These are phyloP conservation scores for Atherinosoma microstoma DNA, from an alignment of 2,797 vertebrate genomes.

Conservation along the genomic window DNA sequence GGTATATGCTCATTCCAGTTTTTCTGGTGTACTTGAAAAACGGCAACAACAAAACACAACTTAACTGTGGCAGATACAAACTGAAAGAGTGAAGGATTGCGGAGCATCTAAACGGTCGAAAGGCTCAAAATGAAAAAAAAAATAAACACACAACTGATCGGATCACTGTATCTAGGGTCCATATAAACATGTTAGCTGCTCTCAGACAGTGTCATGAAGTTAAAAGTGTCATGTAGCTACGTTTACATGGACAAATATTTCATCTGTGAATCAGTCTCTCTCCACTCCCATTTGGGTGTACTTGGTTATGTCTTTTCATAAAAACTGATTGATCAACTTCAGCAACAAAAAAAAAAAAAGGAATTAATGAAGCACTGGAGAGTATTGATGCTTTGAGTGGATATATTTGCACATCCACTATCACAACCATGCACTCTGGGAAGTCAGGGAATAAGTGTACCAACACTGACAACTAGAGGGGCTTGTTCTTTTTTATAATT, in stretches of 20 bases:
- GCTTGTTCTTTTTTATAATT: constrained; percentile 50
- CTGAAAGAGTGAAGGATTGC: too few species aligned
- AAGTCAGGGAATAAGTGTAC: constrained; percentile 36
- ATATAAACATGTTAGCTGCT: too few species aligned
- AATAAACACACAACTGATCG: too few species aligned
- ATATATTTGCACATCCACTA: constrained; percentile 22
- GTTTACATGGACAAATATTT: neutral
- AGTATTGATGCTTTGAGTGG: constrained; percentile 8
- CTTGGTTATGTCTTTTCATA: constrained; percentile 30
- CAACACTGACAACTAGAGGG: constrained; percentile 39
- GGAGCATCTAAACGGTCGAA: too few species aligned
- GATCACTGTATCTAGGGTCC: too few species aligned
- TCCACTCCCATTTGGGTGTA: constrained; percentile 9
- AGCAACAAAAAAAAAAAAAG: constrained; percentile 10
- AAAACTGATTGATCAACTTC: constrained; percentile 32
- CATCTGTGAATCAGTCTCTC: constrained; percentile 15
- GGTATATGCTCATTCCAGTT: too few species aligned
- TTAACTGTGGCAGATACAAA: too few species aligned
- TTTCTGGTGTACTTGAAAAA: too few species aligned
- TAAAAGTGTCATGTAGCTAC: neutral
- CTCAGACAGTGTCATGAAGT: too few species aligned
- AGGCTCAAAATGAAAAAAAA: too few species aligned
- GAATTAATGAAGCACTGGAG: constrained; percentile 39
- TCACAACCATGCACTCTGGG: constrained; percentile 3
- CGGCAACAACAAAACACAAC: too few species aligned